These are phyloP conservation scores for Deroplatys truncata DNA, from an alignment of 2,888 invertebrate genomes.

Conservation along the genomic window DNA sequence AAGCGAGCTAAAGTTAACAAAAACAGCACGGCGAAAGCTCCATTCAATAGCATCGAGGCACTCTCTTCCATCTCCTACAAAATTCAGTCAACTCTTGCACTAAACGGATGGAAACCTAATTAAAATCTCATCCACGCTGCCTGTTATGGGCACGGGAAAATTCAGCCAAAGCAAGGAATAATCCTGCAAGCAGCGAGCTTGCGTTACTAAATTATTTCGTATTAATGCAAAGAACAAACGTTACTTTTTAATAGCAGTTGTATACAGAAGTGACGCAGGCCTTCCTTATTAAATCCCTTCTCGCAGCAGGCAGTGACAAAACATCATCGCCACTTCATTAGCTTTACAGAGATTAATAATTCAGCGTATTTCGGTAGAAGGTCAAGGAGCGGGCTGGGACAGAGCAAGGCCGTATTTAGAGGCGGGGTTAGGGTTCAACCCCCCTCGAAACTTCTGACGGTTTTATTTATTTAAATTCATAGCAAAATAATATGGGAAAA, in stretches of 20 bases:
- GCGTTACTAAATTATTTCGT: neutral
- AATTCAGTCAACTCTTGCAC: neutral
- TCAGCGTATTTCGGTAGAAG: neutral
- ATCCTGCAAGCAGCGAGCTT: neutral
- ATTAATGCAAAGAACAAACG: neutral
- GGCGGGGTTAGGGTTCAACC: too few species aligned
- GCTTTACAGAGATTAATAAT: neutral
- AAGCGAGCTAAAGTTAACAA: neutral
- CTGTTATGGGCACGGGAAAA: neutral
- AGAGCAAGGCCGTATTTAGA: too few species aligned
- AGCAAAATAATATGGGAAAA: too few species aligned
- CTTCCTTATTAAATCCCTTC: neutral
- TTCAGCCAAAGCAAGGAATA: neutral
- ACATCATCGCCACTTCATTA: neutral
- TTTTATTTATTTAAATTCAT: too few species aligned
- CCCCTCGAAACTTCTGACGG: too few species aligned
- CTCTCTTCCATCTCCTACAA: neutral
- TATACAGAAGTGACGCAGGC: neutral
- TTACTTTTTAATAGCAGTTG: neutral
- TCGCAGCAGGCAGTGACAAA: neutral
- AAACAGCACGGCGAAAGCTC: neutral
- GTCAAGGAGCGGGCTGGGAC: neutral
- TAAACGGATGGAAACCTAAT: neutral
- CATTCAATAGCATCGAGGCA: neutral
- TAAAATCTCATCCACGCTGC: neutral